These are phyloP conservation scores for Drosophila bipectinata DNA, from an alignment of 1,140 invertebrate species.

Conservation along the genomic window DNA sequence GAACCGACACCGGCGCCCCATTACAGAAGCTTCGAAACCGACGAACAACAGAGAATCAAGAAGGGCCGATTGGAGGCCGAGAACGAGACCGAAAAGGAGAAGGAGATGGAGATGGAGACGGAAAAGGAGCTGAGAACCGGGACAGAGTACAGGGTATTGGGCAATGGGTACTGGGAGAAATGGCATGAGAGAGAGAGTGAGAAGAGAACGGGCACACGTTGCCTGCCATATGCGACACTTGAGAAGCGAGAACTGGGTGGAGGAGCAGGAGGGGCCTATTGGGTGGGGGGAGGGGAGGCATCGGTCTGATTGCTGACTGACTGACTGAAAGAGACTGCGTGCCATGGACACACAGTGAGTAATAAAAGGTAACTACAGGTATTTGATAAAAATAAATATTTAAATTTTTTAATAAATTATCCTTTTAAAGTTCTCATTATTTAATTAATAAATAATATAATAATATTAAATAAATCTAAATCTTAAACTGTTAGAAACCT, in stretches of 20 bases:
- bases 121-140: neutral
- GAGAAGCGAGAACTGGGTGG: constrained; percentile 17
- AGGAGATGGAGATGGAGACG: neutral
- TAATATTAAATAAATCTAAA: neutral
- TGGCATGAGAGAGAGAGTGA: neutral
- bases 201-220: constrained; percentile 54
- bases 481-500: neutral
- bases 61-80: neutral
- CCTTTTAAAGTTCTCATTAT: no score
- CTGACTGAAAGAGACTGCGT: constrained; percentile 43
- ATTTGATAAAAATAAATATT: neutral
- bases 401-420: neutral
- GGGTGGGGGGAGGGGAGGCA: neutral
- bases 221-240: constrained; percentile 63
- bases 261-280: neutral
- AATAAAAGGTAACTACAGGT: neutral
- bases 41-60: constrained; percentile 32
- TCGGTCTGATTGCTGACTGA: constrained; percentile 44
- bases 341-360: constrained; percentile 39
- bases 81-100: constrained; percentile 3
- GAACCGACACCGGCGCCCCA: constrained; percentile 39
- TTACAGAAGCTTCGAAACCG: constrained; percentile 50
- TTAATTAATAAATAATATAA: no score
- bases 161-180: neutral
- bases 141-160: neutral